Evolutionary conservation across 2,888 invertebrate species (phyloP).

Genomic region (Syritta pipiens): DNA sequence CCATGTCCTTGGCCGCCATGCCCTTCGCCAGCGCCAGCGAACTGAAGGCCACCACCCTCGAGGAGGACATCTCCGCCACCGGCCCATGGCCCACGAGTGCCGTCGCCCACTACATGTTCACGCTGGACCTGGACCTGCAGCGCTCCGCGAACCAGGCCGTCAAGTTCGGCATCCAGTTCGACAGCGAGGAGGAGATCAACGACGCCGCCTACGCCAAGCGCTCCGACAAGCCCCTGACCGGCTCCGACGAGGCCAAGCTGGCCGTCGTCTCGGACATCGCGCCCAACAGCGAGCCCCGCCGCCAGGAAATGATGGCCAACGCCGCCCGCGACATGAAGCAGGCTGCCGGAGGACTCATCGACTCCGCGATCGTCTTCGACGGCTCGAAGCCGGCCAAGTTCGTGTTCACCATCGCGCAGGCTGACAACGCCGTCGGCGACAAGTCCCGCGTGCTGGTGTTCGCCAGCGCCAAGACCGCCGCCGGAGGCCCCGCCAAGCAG

Average conservation of each 20-base stretch:
- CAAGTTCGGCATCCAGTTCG: constrained; percentile 66
- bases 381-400: constrained; percentile 82
- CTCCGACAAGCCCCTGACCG: constrained; percentile 32
- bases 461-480: constrained; percentile 71
- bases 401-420: constrained; percentile 81
- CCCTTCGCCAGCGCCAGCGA: constrained; percentile 54
- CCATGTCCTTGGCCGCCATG: constrained; percentile 43
- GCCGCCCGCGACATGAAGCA: constrained; percentile 81
- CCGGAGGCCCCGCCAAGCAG: constrained; percentile 73
- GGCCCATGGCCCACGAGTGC: constrained; percentile 43
- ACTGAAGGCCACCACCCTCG: constrained; percentile 28
- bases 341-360: constrained; percentile 76
- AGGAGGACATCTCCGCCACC: constrained; percentile 24
- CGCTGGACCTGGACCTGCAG: constrained; percentile 59
- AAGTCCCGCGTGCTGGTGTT: constrained; percentile 81
- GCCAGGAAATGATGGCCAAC: constrained; percentile 81
- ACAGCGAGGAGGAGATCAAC: constrained; percentile 33
- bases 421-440: constrained; percentile 81
- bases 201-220: neutral
- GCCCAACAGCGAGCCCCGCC: constrained; percentile 80
- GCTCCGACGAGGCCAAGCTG: constrained; percentile 58
- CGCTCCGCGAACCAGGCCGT: constrained; percentile 56
- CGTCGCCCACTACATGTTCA: constrained; percentile 57
- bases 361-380: constrained; percentile 81
- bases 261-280: constrained; percentile 73